Base-by-base conservation (phyloP, 2,888 invertebrate species). In the Nomada lathburiana region DNA sequence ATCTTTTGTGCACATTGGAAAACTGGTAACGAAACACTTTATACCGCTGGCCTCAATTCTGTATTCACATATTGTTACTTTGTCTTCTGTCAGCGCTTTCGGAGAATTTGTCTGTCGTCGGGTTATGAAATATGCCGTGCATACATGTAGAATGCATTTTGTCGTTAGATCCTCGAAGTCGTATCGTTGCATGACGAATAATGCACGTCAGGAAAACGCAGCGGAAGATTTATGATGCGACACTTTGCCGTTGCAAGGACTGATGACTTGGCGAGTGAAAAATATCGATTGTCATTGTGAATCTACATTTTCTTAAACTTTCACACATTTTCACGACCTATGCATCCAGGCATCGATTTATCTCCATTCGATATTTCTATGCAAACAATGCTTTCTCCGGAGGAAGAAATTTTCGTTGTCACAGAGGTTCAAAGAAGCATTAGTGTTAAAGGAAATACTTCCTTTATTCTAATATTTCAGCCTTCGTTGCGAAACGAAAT, bases 191-290 rank as follows among this genome's bases (percentile, higher is more conserved):
- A 29, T 18, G 65, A 36, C 36, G 18, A 5, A 50, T 50, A 74
- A 74, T 42, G 44, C 44, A 64, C 50, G 42, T 44, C 42, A 11
- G 3, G 47, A 50, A 74, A 67, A 74, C 57, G 20, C 44, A 42
- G 50, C 29, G 23, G 65, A 50, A 74, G 65, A 74, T 74, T 67
- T 74, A 74, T 74, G 44, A 23, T 23, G 11, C 29, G 20, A 59
- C 55, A 20, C 23, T 63, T 65, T 36, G 5, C 7, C 29, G 26
- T 47, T 47, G 9, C n/a, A 5, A 23, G 9, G 50, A 36, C 20
- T 29, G 47, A 50, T 18, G 52, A 52, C 52, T 60, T 11, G 62
- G 5, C 52, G 23, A 42, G 23, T 2, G 10, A 20, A 36, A 62
- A 13, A 10, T 60, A 62, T 62, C 1, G 9, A 1, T 23, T 20